Conservation (phyloP, 2,797 vertebrate species). For the Apogon talboti region DNA sequence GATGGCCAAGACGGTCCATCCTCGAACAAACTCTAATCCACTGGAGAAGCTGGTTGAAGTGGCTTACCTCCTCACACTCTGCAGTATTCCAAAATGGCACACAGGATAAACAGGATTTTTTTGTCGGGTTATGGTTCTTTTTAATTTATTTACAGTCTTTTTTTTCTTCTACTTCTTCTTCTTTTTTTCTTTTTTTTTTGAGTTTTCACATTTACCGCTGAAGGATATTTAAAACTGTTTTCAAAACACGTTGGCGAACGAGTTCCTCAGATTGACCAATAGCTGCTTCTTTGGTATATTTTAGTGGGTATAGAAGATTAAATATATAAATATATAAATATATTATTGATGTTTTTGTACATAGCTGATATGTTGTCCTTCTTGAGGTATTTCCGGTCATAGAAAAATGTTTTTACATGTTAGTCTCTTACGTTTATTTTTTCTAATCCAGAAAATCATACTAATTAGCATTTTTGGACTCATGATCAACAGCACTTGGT, state of each 20-base stretch:
- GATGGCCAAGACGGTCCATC: conserved; percentile 53
- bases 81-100: conserved; percentile 83
- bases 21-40: conserved; percentile 78
- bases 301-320: conserved; percentile 80
- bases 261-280: conserved; percentile 92
- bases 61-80: conserved; percentile 75
- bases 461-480: conserved; percentile 80
- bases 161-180: background rate
- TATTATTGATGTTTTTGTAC: conserved; percentile 85
- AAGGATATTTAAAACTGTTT: conserved; percentile 86
- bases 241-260: conserved; percentile 76
- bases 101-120: conserved; percentile 71
- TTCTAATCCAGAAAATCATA: conserved; percentile 83
- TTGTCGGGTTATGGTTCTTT: conserved; percentile 63
- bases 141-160: conserved; percentile 71
- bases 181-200: conserved; percentile 42
- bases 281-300: conserved; percentile 92
- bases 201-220: conserved; percentile 83
- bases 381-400: conserved; percentile 80
- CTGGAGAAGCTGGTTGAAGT: conserved; percentile 77
- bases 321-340: conserved; percentile 81
- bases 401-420: conserved; percentile 85
- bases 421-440: conserved; percentile 81
- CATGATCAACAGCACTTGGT: conserved; percentile 81
- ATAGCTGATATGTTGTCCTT: conserved; percentile 84